These are phyloP conservation scores for Antheraea mylitta DNA, from an alignment of 1,140 invertebrate genomes.

Conservation along the genomic window DNA sequence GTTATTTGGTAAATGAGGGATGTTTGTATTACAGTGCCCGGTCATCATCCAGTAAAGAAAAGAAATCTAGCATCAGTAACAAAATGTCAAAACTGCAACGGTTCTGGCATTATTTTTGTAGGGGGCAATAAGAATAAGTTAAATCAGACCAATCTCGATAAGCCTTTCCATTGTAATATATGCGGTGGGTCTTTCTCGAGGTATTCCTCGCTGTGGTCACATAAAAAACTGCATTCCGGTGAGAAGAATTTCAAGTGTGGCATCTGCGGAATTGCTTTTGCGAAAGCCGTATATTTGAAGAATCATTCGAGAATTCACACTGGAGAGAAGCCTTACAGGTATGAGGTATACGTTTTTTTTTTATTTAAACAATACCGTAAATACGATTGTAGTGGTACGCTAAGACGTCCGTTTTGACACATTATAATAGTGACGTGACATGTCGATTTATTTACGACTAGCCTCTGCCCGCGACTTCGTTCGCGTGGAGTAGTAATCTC, in stretches of 20 bases:
- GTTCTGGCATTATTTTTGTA: conserved; percentile 91
- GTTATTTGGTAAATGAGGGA: neutral
- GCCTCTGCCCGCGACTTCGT: too few relatives aligned
- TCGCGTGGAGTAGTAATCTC: too few relatives aligned
- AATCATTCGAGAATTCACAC: conserved; percentile 93
- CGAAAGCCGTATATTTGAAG: conserved; percentile 93
- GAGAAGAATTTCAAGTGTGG: conserved; percentile 96
- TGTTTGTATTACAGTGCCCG: conserved; percentile 71
- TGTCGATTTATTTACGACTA: too few relatives aligned
- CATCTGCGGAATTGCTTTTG: conserved; percentile 95
- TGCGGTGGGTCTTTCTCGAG: conserved; percentile 90
- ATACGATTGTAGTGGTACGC: too few relatives aligned
- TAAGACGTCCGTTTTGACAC: too few relatives aligned
- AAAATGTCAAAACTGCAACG: conserved; percentile 93
- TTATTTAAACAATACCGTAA: neutral
- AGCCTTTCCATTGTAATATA: conserved; percentile 92
- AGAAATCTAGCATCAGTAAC: conserved; percentile 89
- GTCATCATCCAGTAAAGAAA: conserved; percentile 90
- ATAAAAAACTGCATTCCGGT: conserved; percentile 90
- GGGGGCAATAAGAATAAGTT: conserved; percentile 80
- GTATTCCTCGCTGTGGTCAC: conserved; percentile 92
- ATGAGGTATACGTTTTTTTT: conserved; percentile 19
- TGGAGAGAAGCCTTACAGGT: conserved; percentile 91
- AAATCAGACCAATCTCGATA: conserved; percentile 81
- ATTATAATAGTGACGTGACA: too few relatives aligned